Evolutionary conservation across 2,888 invertebrate species (phyloP).

Genomic region (Callosobruchus maculatus): DNA sequence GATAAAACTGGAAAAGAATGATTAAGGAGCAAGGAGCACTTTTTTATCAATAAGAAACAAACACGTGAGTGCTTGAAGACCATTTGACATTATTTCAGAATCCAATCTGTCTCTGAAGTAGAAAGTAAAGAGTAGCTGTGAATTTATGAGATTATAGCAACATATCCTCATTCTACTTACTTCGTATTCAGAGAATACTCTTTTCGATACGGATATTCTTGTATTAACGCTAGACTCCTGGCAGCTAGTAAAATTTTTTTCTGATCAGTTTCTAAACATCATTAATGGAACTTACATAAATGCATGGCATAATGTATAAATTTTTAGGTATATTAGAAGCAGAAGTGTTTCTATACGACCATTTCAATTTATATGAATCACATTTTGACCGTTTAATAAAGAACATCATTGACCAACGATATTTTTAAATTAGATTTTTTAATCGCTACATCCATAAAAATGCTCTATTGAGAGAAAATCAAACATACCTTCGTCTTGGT

Average conservation of each 20-base stretch:
- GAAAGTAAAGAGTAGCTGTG: background rate
- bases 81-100: too few species aligned
- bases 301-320: background rate
- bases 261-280: background rate
- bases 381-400: too few species aligned
- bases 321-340: too few species aligned
- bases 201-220: conserved; percentile 28
- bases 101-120: too few species aligned
- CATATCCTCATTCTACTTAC: conserved; percentile 12
- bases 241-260: conserved; percentile 28
- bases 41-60: background rate
- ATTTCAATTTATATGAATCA: too few species aligned
- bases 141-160: background rate
- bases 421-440: too few species aligned
- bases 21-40: too few species aligned
- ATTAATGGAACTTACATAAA: background rate
- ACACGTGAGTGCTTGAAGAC: background rate
- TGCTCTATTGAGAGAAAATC: too few species aligned
- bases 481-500: conserved; percentile 30
- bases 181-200: conserved; percentile 31
- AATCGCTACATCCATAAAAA: too few species aligned
- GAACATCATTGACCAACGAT: too few species aligned
- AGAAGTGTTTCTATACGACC: too few species aligned
- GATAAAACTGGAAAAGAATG: too few species aligned
- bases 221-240: conserved; percentile 33